These are phyloP conservation scores for Chrysocyon brachyurus DNA, from an alignment of 2,797 vertebrate species.

Conservation along the genomic window DNA sequence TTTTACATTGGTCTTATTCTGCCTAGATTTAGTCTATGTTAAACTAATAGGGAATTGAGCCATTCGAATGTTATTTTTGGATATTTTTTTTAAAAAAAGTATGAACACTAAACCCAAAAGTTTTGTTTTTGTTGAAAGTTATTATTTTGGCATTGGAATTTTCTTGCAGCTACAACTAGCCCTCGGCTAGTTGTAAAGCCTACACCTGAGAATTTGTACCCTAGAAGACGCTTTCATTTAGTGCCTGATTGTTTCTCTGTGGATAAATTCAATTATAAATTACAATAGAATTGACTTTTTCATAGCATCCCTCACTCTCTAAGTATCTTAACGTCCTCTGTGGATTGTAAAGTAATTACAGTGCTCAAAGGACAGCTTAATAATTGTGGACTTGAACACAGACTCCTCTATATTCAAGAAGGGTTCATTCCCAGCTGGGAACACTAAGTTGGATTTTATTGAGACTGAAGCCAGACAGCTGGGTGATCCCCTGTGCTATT, in stretches of 20 bases:
- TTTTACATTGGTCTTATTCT: not conserved
- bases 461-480: conserved; percentile 62
- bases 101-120: not conserved
- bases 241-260: conserved; percentile 59
- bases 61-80: not conserved
- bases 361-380: conserved; percentile 51
- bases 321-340: conserved; percentile 51
- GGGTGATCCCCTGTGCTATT: conserved; percentile 67
- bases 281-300: conserved; percentile 74
- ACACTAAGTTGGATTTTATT: conserved; percentile 68
- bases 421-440: conserved; percentile 46
- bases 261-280: conserved; percentile 74
- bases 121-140: not conserved
- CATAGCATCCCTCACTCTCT: conserved; percentile 56
- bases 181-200: not conserved
- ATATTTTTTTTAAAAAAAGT: not conserved
- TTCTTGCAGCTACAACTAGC: not conserved
- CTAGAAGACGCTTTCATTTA: conserved; percentile 37
- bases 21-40: not conserved
- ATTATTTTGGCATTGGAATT: conserved; percentile 39
- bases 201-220: conserved; percentile 33
- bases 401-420: conserved; percentile 56
- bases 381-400: conserved; percentile 57
- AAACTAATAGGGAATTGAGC: not conserved
- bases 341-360: conserved; percentile 73